phyloP scores from a whole-genome alignment of 2,888 invertebrate species.

The Phania funesta region DNA sequence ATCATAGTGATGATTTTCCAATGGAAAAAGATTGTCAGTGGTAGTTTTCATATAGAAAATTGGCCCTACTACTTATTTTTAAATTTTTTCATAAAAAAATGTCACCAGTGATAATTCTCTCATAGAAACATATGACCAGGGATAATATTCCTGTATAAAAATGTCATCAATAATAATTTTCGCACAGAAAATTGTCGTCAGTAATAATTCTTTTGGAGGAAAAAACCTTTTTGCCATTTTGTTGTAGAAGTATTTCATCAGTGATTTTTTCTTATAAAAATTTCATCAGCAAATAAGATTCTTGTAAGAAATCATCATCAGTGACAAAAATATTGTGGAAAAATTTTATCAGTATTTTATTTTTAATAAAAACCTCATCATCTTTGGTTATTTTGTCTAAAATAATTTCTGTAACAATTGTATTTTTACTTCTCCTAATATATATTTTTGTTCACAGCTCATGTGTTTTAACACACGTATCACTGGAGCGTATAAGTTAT shows the following conservation, averaged over 20 bases:
- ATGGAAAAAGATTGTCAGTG: background rate
- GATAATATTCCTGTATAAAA: background rate
- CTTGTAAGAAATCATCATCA: background rate
- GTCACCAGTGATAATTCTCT: background rate
- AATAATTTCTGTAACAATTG: no score
- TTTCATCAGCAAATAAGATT: background rate
- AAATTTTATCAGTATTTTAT: background rate
- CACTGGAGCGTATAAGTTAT: no score
- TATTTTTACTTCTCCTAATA: no score
- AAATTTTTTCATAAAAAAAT: background rate
- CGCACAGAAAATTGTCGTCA: no score
- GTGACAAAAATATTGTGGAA: background rate
- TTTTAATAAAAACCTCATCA: no score
- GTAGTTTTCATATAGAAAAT: background rate
- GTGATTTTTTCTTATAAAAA: no score
- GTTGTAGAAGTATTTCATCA: background rate
- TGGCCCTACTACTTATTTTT: no score
- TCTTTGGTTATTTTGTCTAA: no score
- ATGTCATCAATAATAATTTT: background rate
- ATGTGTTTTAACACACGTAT: no score
- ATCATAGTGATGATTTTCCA: background rate
- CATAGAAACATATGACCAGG: background rate
- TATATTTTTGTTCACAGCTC: no score
- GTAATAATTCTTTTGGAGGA: no score
- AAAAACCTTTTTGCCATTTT: background rate